These are phyloP conservation scores for Polymixis flavicincta DNA, from an alignment of 2,888 invertebrate species.

Conservation along the genomic window DNA sequence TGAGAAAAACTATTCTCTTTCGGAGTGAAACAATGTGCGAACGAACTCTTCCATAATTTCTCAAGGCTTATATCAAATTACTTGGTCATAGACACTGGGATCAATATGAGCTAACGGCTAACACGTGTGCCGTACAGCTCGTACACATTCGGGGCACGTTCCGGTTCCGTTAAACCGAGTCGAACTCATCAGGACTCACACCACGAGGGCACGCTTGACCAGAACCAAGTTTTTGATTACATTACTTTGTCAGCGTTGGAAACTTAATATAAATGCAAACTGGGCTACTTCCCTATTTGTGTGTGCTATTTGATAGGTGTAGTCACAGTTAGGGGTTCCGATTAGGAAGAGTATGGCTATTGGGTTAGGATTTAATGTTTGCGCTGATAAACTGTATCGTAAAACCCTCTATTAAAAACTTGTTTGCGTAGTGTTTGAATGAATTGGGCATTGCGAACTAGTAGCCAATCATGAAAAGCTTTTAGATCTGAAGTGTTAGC, in stretches of 20 bases:
- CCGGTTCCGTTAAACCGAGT: conserved; percentile 62
- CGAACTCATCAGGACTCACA: conserved; percentile 70
- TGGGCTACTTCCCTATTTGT: conserved; percentile 37
- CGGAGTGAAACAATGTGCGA: conserved; percentile 8
- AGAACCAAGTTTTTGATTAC: conserved; percentile 65
- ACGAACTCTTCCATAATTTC: conserved; percentile 18
- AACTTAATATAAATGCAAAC: conserved; percentile 60
- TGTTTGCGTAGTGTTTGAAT: neutral
- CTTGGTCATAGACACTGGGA: conserved; percentile 56
- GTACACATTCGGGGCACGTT: conserved; percentile 71
- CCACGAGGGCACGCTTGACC: conserved; percentile 49
- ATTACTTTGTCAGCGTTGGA: conserved; percentile 54
- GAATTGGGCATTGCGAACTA: neutral
- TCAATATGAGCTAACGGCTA: conserved; percentile 57
- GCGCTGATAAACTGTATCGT: neutral
- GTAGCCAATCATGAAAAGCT: neutral
- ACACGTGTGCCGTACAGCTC: conserved; percentile 66
- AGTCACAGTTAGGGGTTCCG: conserved; percentile 12
- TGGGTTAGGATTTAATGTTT: conserved; percentile 16
- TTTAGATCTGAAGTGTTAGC: neutral
- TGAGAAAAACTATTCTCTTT: neutral
- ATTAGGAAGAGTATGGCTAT: conserved; percentile 22
- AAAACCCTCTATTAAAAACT: neutral
- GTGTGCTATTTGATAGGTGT: conserved; percentile 43
- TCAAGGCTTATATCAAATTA: conserved; percentile 56